Evolutionary conservation across 2,113 vertebrate genomes (phyloP).

Genomic region (Ictidomys tridecemlineatus): DNA sequence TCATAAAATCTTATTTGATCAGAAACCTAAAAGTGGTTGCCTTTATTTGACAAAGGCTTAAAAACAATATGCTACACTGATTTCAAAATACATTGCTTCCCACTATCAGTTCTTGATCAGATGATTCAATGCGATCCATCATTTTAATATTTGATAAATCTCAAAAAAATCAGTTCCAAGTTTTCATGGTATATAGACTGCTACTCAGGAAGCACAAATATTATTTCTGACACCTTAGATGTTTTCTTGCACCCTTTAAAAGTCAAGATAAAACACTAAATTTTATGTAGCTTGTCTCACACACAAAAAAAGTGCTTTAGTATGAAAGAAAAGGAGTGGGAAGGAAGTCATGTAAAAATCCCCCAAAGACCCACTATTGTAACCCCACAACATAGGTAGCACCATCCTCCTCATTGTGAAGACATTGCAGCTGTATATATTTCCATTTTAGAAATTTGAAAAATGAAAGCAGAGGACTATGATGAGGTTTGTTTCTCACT

Average conservation of each 20-base stretch:
- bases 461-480: neutral
- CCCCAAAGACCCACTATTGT: neutral
- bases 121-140: neutral
- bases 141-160: conserved; percentile 46
- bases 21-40: neutral
- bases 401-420: neutral
- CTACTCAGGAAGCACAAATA: conserved; percentile 24
- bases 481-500: neutral
- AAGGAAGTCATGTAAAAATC: neutral
- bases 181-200: neutral
- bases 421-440: neutral
- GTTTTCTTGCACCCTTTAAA: neutral
- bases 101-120: neutral
- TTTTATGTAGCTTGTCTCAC: conserved; percentile 51
- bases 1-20: conserved; percentile 15
- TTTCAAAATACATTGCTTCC: conserved; percentile 25
- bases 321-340: neutral
- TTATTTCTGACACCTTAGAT: neutral
- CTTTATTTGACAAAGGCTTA: neutral
- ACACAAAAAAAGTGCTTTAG: neutral
- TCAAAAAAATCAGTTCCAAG: neutral
- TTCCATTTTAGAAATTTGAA: neutral
- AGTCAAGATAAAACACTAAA: neutral
- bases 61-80: conserved; percentile 7
- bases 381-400: neutral